A percentile compares a stretch with the other conserved stretches of the same genome.
These are phyloP conservation scores for Egretta garzetta DNA, from an alignment of 2,113 vertebrate genomes.

Conservation along the genomic window DNA sequence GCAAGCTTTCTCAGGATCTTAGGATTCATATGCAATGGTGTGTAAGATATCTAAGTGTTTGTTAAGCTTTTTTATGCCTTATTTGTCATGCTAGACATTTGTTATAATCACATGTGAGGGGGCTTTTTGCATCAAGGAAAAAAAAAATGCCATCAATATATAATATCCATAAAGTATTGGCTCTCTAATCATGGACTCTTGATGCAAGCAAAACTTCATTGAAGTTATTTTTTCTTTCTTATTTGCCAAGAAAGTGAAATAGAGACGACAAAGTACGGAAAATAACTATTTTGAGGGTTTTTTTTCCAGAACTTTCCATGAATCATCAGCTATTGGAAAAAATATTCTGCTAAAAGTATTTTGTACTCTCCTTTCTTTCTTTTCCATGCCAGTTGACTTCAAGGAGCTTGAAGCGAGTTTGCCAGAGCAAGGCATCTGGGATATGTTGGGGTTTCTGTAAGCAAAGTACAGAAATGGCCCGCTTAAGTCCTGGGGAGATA, in stretches of 20 bases:
- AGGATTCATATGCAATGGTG: background rate
- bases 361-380: background rate
- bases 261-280: slow-evolving; percentile 3
- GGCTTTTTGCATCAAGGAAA: background rate
- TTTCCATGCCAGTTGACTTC: background rate
- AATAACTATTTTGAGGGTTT: background rate
- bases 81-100: background rate
- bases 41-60: background rate
- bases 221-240: background rate
- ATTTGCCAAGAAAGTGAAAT: slow-evolving; percentile 19
- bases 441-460: background rate
- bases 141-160: background rate
- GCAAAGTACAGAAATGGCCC: background rate
- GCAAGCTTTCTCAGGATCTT: background rate
- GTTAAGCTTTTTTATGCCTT: background rate
- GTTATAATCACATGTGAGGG: background rate
- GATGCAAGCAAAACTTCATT: background rate
- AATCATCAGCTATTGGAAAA: slow-evolving; percentile 48
- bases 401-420: background rate
- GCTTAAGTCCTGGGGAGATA: background rate
- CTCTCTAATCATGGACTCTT: background rate
- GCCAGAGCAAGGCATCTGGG: background rate
- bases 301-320: slow-evolving; percentile 13
- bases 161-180: background rate
- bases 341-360: slow-evolving; percentile 24